Conservation (phyloP, 1,140 invertebrate species). For the Drosophila watanabei region DNA sequence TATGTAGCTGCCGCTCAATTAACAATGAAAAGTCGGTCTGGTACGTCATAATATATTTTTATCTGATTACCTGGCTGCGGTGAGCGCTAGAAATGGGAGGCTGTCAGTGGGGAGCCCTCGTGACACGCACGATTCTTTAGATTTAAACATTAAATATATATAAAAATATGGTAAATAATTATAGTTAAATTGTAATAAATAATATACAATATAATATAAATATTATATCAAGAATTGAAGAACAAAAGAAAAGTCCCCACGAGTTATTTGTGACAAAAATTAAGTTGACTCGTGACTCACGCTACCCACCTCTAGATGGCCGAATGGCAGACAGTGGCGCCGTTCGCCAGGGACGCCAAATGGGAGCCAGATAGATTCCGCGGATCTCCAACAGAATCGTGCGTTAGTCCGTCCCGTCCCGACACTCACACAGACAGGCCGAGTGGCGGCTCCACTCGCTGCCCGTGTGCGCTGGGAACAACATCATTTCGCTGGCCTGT, state of each 20-base stretch:
- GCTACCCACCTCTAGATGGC: background rate
- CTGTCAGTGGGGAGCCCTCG: background rate
- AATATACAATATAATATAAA: background rate
- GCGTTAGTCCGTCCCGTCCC: constrained; percentile 52
- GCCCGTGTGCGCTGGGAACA: constrained; percentile 34
- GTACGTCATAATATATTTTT: constrained; percentile 83
- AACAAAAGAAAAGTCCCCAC: background rate
- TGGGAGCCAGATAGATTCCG: constrained; percentile 23
- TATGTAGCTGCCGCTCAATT: constrained; percentile 68
- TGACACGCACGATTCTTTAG: constrained; percentile 21
- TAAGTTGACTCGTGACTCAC: constrained; percentile 15
- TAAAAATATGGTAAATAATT: background rate
- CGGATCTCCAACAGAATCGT: constrained; percentile 52
- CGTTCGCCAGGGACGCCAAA: constrained; percentile 42
- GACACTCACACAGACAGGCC: constrained; percentile 33
- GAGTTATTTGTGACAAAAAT: background rate
- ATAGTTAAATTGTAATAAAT: background rate
- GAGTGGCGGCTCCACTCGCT: constrained; percentile 28
- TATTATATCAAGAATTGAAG: background rate
- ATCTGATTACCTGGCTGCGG: constrained; percentile 67
- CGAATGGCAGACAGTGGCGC: constrained; percentile 48
- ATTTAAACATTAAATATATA: background rate
- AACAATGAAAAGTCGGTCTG: constrained; percentile 79
- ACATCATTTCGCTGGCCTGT: constrained; percentile 56
- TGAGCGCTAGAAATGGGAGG: constrained; percentile 12